Conservation (phyloP, 2,888 invertebrate species). For the Netelia melanura region DNA sequence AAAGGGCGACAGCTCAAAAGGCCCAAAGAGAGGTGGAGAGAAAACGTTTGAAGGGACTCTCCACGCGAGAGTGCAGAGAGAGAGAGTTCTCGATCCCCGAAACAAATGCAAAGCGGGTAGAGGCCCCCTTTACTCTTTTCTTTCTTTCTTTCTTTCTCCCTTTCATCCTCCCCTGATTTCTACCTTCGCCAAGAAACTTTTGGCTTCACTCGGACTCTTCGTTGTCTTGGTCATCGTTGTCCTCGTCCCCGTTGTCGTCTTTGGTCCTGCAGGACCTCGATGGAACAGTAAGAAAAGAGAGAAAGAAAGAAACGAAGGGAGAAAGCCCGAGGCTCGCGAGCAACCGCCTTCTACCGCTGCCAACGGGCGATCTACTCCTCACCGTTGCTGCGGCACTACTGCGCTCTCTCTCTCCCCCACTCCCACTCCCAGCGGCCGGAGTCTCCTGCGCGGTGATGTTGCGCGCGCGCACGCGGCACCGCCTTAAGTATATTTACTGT, state of each 20-base stretch:
- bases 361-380: slow-evolving; percentile 53
- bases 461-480: slow-evolving; percentile 74
- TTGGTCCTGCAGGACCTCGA: slow-evolving; percentile 47
- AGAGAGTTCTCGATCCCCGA: slow-evolving; percentile 76
- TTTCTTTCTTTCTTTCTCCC: slow-evolving; percentile 40
- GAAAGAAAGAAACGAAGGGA: not conserved
- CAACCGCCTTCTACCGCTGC: slow-evolving; percentile 58
- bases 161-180: slow-evolving; percentile 52
- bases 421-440: slow-evolving; percentile 35
- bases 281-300: not conserved
- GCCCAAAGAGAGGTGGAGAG: slow-evolving; percentile 66
- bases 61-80: slow-evolving; percentile 11
- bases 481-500: slow-evolving; percentile 81
- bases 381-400: slow-evolving; percentile 43
- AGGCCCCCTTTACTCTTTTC: slow-evolving; percentile 22
- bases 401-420: slow-evolving; percentile 17
- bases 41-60: slow-evolving; percentile 25
- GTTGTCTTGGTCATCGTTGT: not conserved
- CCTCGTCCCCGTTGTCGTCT: slow-evolving; percentile 30
- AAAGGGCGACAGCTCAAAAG: slow-evolving; percentile 80
- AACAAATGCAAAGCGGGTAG: slow-evolving; percentile 83
- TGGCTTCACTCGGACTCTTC: slow-evolving; percentile 12
- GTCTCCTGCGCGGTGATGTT: slow-evolving; percentile 2
- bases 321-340: slow-evolving; percentile 51
- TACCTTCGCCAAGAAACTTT: slow-evolving; percentile 29